Base-by-base conservation (phyloP, 2,797 vertebrate species). In the Smutsia temminckii region DNA sequence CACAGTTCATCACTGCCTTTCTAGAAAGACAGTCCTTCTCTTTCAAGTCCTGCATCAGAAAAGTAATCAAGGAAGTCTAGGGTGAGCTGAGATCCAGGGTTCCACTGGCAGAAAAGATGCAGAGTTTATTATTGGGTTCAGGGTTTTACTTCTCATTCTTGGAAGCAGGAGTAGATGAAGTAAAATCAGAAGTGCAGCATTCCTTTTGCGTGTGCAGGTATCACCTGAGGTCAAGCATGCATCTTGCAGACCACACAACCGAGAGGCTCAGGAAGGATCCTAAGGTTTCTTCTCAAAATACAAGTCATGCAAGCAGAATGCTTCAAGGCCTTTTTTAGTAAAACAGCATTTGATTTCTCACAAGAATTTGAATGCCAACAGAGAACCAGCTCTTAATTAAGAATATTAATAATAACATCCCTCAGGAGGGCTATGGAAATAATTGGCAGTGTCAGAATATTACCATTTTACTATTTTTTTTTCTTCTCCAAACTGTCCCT, bases 311-410 rank as follows among this genome's bases (percentile, higher is more conserved):
- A 57, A 46, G 7, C 40, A 16, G 49, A 89, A 46, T 29, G 32
- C 8, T 49, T 64, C 9, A 1, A n/a, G 46, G 61, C 18, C 66
- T 91, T 95, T 95, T 93, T 90, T 74, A 91, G 59, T 51, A 64
- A 83, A 93, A 78, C 40, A 69, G 29, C 34, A 1, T 74, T 57
- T 85, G 80, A 88, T 95, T 96, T 95, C 96, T 95, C 89, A 57
- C 4, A 68, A 92, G 94, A 84, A 83, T 93, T 32, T 69, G 34
- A 91, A 59, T 81, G 57, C 64, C 9, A 21, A 74, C 77, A 53
- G 61, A 96, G 69, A 87, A 97, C 40, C 85, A 84, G 91, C 61
- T 97, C 94, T 97, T 96, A 98, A 97, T 97, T 97, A 96, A 96
- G 94, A 87, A 75, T 87, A 93, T 97, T 97, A 97, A 97, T 97